A percentile compares a stretch with the other conserved stretches of the same genome.
These are phyloP conservation scores for Teleogryllus occipitalis DNA, from an alignment of 1,140 invertebrate genomes.

Conservation along the genomic window DNA sequence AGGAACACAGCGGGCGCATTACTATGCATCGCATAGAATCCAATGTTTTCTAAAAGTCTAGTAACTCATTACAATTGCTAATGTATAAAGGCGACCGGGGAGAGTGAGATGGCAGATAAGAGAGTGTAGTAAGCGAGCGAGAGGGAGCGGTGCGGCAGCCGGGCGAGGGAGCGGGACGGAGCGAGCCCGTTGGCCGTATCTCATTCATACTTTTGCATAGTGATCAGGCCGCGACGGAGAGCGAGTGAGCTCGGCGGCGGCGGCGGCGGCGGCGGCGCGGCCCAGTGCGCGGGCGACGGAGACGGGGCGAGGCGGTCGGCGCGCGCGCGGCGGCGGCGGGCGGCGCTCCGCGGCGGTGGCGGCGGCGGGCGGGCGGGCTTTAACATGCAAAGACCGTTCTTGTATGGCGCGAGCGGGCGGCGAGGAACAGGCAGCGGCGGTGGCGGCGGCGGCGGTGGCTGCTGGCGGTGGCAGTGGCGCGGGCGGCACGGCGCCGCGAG, in stretches of 20 bases:
- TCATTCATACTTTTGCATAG: constrained; percentile 26
- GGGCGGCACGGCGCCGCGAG: too few relatives aligned
- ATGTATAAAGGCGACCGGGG: constrained; percentile 14
- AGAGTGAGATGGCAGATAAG: constrained; percentile 8
- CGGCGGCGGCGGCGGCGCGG: constrained; percentile 10
- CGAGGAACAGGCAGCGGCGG: not conserved
- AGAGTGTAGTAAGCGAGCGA: not conserved
- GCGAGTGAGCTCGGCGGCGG: constrained; percentile 6
- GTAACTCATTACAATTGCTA: constrained; percentile 23
- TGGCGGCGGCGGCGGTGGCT: not conserved
- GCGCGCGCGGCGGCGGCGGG: too few relatives aligned
- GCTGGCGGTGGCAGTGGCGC: not conserved
- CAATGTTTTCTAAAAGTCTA: constrained; percentile 18
- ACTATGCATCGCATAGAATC: constrained; percentile 6
- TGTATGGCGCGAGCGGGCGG: constrained; percentile 14
- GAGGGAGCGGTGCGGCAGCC: not conserved
- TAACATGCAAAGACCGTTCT: constrained; percentile 22
- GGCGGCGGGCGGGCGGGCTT: constrained; percentile 9
- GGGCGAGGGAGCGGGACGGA: not conserved
- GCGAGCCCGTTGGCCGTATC: constrained; percentile 17
- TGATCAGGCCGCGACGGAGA: constrained; percentile 21
- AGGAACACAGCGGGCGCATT: not conserved
- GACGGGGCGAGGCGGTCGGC: constrained; percentile 7
- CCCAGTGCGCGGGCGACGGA: not conserved
- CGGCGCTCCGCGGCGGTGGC: too few relatives aligned